phyloP scores from a whole-genome alignment of 2,888 invertebrate genomes.

The Eledona agricola region DNA sequence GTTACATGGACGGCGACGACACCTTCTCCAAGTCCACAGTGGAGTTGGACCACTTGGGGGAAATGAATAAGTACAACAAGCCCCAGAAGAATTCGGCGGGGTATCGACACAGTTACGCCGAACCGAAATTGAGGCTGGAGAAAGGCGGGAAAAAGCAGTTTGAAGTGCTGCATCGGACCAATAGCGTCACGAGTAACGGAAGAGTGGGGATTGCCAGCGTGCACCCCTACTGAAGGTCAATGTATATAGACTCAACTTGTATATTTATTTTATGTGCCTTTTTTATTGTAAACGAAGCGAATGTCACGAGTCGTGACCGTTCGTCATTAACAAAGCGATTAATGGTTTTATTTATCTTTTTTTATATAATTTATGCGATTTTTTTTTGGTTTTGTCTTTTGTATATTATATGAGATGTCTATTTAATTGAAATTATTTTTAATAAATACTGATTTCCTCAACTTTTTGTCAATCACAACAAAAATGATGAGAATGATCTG shows the following conservation, averaged over 20 bases:
- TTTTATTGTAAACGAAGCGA: conserved; percentile 2
- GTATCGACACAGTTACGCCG: conserved; percentile 73
- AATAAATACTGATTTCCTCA: conserved; percentile 24
- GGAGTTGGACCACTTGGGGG: conserved; percentile 54
- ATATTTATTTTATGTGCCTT: conserved; percentile 30
- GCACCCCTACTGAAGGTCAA: conserved; percentile 58
- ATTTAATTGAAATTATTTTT: conserved; percentile 28
- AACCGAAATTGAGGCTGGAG: conserved; percentile 67
- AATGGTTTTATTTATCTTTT: conserved; percentile 29
- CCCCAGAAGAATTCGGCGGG: conserved; percentile 56
- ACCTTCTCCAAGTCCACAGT: conserved; percentile 56
- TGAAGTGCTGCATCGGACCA: conserved; percentile 60
- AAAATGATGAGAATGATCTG: too few species aligned
- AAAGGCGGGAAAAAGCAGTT: conserved; percentile 53
- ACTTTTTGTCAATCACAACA: too few species aligned
- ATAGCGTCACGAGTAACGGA: conserved; percentile 60
- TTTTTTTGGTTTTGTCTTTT: conserved; percentile 33
- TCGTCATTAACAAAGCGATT: conserved; percentile 24
- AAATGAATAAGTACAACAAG: conserved; percentile 52
- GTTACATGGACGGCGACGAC: conserved; percentile 59
- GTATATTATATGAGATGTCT: conserved; percentile 35
- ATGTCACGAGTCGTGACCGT: conserved; percentile 10
- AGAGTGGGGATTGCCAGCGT: conserved; percentile 62
- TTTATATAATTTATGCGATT: conserved; percentile 33
- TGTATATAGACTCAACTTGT: conserved; percentile 12